Conservation (phyloP, 1,140 invertebrate species). For the Psilanteris sp. region DNA sequence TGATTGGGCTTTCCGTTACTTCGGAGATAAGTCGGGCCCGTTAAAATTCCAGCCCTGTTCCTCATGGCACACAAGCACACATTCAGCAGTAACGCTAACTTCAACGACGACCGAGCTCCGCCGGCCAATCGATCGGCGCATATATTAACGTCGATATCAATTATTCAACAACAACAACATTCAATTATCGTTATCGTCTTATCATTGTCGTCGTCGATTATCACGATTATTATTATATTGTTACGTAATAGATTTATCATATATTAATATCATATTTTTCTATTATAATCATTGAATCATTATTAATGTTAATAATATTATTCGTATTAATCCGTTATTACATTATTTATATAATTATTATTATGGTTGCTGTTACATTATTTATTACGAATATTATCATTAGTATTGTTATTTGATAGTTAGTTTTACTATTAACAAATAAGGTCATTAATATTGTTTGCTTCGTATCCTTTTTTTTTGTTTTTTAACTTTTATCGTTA, state of each 20-base stretch:
- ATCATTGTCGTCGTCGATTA: constrained; percentile 64
- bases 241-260: constrained; percentile 52
- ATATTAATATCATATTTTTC: constrained; percentile 50
- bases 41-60: constrained; percentile 50
- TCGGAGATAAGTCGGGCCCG: constrained; percentile 51
- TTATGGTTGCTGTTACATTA: constrained; percentile 58
- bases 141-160: constrained; percentile 60
- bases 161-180: constrained; percentile 61
- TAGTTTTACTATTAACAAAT: constrained; percentile 59
- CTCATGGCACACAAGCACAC: constrained; percentile 64
- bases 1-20: constrained; percentile 68
- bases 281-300: constrained; percentile 46
- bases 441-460: constrained; percentile 47
- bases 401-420: constrained; percentile 58
- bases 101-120: constrained; percentile 50
- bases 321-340: constrained; percentile 41
- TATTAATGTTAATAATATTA: constrained; percentile 57
- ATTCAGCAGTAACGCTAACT: constrained; percentile 51
- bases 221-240: constrained; percentile 62
- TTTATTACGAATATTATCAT: constrained; percentile 56
- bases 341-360: constrained; percentile 61
- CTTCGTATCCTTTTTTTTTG: constrained; percentile 16
- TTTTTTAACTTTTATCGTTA: constrained; percentile 33
- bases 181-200: constrained; percentile 61
- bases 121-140: constrained; percentile 60